Conservation (phyloP, 2,888 invertebrate species). For the Neoascia interrupta region DNA sequence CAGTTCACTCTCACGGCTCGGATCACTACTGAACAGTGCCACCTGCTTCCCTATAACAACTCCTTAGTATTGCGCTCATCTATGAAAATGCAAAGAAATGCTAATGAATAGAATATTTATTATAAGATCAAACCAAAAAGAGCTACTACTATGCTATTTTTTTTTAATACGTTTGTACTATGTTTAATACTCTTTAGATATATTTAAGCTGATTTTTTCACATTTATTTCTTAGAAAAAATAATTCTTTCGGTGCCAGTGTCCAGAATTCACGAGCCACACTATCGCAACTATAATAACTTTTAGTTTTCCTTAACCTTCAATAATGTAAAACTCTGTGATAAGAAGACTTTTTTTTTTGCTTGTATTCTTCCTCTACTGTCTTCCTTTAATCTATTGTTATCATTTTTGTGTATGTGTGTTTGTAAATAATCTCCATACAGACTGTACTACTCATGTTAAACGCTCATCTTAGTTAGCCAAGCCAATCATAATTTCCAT, state of each 20-base stretch:
- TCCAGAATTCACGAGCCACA: constrained; percentile 49
- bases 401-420: constrained; percentile 31
- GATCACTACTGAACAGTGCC: constrained; percentile 55
- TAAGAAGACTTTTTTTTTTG: constrained; percentile 48
- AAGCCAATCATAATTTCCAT: constrained; percentile 38
- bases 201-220: constrained; percentile 17
- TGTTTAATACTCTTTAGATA: constrained; percentile 35
- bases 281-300: constrained; percentile 1
- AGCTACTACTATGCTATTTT: constrained; percentile 35
- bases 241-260: constrained; percentile 55
- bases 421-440: constrained; percentile 61
- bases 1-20: constrained; percentile 74
- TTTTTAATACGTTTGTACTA: constrained; percentile 40
- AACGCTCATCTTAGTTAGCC: constrained; percentile 62
- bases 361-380: constrained; percentile 3
- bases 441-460: constrained; percentile 66
- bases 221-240: constrained; percentile 13
- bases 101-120: constrained; percentile 60
- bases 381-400: not conserved
- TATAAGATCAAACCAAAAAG: constrained; percentile 67
- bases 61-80: constrained; percentile 50
- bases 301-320: not conserved
- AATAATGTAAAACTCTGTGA: constrained; percentile 56
- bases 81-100: constrained; percentile 24
- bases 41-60: not conserved